These are phyloP conservation scores for Neopipo cinnamomea DNA, from an alignment of 2,113 vertebrate genomes.

Conservation along the genomic window DNA sequence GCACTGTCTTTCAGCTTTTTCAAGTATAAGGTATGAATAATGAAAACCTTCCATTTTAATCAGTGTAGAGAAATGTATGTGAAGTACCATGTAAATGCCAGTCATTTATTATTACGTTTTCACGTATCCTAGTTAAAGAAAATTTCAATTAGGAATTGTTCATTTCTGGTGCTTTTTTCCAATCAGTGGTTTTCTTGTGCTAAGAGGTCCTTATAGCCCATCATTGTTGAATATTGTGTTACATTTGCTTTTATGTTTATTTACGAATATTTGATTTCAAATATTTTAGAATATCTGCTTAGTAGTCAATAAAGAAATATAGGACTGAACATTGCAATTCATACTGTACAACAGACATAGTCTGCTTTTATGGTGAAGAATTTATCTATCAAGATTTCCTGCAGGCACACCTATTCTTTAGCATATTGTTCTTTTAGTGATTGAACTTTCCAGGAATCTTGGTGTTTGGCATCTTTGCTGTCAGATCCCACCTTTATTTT, in stretches of 20 bases:
- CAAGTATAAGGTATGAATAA: not conserved
- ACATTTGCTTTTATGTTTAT: not conserved
- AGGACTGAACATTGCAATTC: not conserved
- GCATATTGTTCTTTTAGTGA: not conserved
- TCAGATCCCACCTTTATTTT: not conserved
- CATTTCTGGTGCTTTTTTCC: not conserved
- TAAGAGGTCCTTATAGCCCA: not conserved
- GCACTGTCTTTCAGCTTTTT: not conserved
- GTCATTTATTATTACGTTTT: not conserved
- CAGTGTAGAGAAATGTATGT: not conserved
- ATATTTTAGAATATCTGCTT: not conserved
- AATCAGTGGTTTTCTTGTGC: not conserved
- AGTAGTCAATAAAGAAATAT: not conserved
- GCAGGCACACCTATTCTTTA: not conserved
- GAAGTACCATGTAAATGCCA: not conserved
- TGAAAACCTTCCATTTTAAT: not conserved
- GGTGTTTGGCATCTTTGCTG: not conserved
- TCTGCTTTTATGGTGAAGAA: not conserved
- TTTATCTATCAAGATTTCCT: not conserved
- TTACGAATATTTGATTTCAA: not conserved
- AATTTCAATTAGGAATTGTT: not conserved
- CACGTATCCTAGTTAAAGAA: not conserved
- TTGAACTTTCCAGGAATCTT: not conserved
- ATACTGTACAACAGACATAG: not conserved
- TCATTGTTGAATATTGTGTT: not conserved